Percentiles rank a stretch among this genome's conserved stretches.
Evolutionary conservation across 2,888 invertebrate species (phyloP).

Genomic region (Drosophila cognata): DNA sequence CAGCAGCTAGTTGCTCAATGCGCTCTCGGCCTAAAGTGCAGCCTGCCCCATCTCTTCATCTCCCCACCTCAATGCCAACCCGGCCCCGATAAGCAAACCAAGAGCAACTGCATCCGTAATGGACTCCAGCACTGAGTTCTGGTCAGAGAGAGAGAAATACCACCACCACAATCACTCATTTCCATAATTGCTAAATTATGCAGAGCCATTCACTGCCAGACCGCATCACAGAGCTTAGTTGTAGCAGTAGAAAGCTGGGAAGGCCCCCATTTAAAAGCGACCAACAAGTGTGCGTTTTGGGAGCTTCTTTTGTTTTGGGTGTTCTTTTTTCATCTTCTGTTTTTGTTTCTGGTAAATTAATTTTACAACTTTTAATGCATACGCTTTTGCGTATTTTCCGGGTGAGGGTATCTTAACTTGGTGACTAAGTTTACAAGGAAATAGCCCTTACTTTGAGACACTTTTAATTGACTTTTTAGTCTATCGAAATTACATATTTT

Average conservation of each 20-base stretch:
- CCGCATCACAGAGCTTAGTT: conserved; percentile 29
- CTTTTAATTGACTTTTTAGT: background rate
- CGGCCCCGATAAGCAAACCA: conserved; percentile 50
- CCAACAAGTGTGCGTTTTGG: conserved; percentile 69
- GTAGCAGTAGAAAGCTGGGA: conserved; percentile 28
- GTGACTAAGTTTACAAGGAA: conserved; percentile 8
- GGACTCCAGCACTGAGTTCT: conserved; percentile 45
- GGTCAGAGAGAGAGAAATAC: conserved; percentile 32
- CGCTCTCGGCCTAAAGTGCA: conserved; percentile 63
- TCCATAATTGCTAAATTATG: conserved; percentile 81
- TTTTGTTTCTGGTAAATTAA: conserved; percentile 76
- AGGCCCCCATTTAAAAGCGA: conserved; percentile 18
- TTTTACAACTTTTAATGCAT: conserved; percentile 59
- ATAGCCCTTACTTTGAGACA: background rate
- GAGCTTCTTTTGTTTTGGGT: conserved; percentile 59
- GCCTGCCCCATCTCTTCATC: conserved; percentile 14
- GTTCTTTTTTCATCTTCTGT: conserved; percentile 20
- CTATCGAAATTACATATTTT: accelerated
- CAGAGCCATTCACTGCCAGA: conserved; percentile 49
- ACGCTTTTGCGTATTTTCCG: conserved; percentile 11
- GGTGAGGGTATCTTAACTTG: conserved; percentile 3
- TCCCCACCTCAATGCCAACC: background rate
- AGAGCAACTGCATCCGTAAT: conserved; percentile 66
- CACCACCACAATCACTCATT: conserved; percentile 59
- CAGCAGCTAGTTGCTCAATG: conserved; percentile 75